Base-by-base conservation (phyloP, 2,113 vertebrate species). In the Sprattus sprattus region DNA sequence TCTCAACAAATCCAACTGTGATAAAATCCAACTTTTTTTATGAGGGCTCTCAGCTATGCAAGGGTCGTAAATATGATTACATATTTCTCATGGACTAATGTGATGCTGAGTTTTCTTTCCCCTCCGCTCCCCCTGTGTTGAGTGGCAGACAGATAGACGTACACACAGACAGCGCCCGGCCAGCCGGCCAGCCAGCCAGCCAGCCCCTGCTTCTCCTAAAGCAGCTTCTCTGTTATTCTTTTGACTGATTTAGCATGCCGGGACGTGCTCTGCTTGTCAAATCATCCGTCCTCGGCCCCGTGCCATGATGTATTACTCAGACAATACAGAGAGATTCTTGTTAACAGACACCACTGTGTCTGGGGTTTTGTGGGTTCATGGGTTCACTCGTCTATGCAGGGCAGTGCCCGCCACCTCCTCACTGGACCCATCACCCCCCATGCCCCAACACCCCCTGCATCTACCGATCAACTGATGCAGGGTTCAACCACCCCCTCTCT, bases 31-130 rank as follows among this genome's bases (percentile, higher is more conserved):
- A 87, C 81, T 84, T 57, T 86, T 84, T 88, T 84, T 85, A 86
- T 85, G 82, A 28, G 83, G 52, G 46, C 82, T 80, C 45, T 75
- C 83, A 16, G 82, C 60, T 83, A 81, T 75, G 80, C 16, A 49
- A 80, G 83, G 85, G 47, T 78, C 57, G 50, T 89, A 88, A 88
- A 87, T 87, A 85, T 85, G 54, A 88, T 86, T 83, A 78, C 89
- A 84, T 85, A 86, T 88, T 86, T 85, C 81, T 84, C 80, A 78
- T 83, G 83, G 9, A 82, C 81, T 85, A 83, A 83, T 83, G 64
- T 47, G n/a, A 86, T 82, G 81, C 25, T 3, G 64, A 57, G 67
- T 84, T 86, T 83, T 84, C 50, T 9, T 32, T 71, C 64, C 11
- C 83, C 54, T 84, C 67, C 57, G 13, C 82, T 54, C 46, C 15